Evolutionary conservation across 2,113 vertebrate species (phyloP).

Genomic region (Thryonomys swinderianus): DNA sequence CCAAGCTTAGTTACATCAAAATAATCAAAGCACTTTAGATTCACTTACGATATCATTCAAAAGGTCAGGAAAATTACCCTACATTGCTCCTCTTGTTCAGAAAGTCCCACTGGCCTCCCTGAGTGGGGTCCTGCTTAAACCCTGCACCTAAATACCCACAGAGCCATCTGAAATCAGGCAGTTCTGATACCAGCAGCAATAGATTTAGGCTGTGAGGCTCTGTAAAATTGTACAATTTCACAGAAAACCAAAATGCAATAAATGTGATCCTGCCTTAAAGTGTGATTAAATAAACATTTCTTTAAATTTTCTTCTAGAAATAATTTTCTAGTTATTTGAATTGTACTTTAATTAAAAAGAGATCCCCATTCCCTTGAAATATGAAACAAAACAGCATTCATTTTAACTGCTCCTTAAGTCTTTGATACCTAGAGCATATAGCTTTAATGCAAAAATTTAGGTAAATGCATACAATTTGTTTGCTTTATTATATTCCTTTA

Average conservation of each 20-base stretch:
- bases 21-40: not conserved
- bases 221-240: not conserved
- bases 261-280: not conserved
- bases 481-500: conserved; percentile 51
- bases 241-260: not conserved
- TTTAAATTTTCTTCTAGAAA: conserved; percentile 43
- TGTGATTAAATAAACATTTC: conserved; percentile 41
- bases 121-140: not conserved
- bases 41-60: not conserved
- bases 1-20: not conserved
- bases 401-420: not conserved
- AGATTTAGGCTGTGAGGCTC: not conserved
- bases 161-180: not conserved
- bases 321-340: conserved; percentile 40
- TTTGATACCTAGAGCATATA: conserved; percentile 24
- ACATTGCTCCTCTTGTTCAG: not conserved
- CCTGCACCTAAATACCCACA: not conserved
- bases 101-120: not conserved
- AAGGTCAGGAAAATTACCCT: not conserved
- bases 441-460: conserved; percentile 51
- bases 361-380: not conserved
- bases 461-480: not conserved
- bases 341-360: conserved; percentile 68
- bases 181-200: not conserved
- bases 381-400: conserved; percentile 52